A percentile compares a stretch with the other conserved stretches of the same genome.
phyloP scores from a whole-genome alignment of 2,888 invertebrate species.

The Neelides folsomi region DNA sequence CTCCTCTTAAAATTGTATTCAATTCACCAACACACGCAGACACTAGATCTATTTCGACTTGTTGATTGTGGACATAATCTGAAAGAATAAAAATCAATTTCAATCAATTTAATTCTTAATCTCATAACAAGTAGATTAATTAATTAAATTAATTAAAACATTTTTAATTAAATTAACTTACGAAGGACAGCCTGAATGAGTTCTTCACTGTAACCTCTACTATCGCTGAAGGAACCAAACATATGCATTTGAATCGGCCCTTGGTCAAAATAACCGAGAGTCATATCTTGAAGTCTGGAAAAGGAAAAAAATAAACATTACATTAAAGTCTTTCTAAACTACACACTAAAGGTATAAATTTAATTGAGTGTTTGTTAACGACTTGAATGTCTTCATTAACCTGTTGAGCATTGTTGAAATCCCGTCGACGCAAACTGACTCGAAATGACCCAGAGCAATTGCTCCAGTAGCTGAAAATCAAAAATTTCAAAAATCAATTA shows the following conservation, averaged over 20 bases:
- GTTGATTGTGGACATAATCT: slow-evolving; percentile 81
- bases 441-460: slow-evolving; percentile 68
- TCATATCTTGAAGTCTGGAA: slow-evolving; percentile 69
- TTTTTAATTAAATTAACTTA: slow-evolving; percentile 49
- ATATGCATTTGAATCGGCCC: slow-evolving; percentile 79
- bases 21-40: slow-evolving; percentile 81
- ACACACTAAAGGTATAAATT: slow-evolving; percentile 35
- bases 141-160: not conserved
- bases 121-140: not conserved
- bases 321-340: slow-evolving; percentile 63
- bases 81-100: slow-evolving; percentile 33
- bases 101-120: slow-evolving; percentile 4
- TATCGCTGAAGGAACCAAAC: slow-evolving; percentile 81
- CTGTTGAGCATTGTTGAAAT: slow-evolving; percentile 24
- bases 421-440: slow-evolving; percentile 35
- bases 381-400: slow-evolving; percentile 4
- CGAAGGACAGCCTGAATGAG: slow-evolving; percentile 79
- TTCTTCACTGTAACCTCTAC: slow-evolving; percentile 72
- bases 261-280: slow-evolving; percentile 64
- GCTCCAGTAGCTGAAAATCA: slow-evolving; percentile 68
- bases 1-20: slow-evolving; percentile 69
- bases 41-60: slow-evolving; percentile 74
- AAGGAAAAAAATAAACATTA: slow-evolving; percentile 72
- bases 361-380: slow-evolving; percentile 23
- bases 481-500: slow-evolving; percentile 10